Base-by-base conservation (phyloP, 2,113 vertebrate genomes). In the Emydura subglobosa region DNA sequence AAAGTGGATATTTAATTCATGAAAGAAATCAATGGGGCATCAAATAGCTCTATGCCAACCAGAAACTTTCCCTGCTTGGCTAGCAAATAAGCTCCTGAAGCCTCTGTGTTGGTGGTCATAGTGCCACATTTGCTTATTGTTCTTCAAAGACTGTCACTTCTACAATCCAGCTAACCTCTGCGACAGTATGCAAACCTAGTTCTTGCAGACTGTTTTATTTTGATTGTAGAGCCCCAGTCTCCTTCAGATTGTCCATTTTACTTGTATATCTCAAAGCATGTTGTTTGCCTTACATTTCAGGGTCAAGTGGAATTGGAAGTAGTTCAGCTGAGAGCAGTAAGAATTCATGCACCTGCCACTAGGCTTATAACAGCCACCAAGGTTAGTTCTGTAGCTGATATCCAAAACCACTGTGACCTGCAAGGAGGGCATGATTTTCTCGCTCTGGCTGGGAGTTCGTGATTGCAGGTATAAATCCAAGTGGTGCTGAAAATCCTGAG, bases 291-390 rank as follows among this genome's bases (percentile, higher is more conserved):
- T 79, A 1, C 50, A 68, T 82, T 79, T 22, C 94, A 98, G 98
- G 98, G 98, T 93, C 97, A 98, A 91, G 97, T 98, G 3, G 94
- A 96, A 39, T 53, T 98, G 85, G 98, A 98, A 84, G 98, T 98
- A 13, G 96, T 98, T 72, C 96, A 90, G 93, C 95, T 98, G 49
- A 94, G 94, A 85, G 97, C 96, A 31, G 88, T 98, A 34, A 96
- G 98, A 86, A 97, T 98, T 89, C 95, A 98, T 5, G 96, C 97
- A 19, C 96, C 98, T 42, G 90, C 98, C 34, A 97, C 98, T 4
- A 94, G 97, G 74, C 97, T 98, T 49, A 25, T 94, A 82, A 96
- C 97, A 27, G 97, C 95, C n/a, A 96, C 98, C 1, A 91, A 98
- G 98, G 98, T 98, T 78, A 81, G 97, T 83, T 4, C 6, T 31